These are phyloP conservation scores for Speoplatyrhinus poulsoni DNA, from an alignment of 2,113 vertebrate genomes.

Conservation along the genomic window DNA sequence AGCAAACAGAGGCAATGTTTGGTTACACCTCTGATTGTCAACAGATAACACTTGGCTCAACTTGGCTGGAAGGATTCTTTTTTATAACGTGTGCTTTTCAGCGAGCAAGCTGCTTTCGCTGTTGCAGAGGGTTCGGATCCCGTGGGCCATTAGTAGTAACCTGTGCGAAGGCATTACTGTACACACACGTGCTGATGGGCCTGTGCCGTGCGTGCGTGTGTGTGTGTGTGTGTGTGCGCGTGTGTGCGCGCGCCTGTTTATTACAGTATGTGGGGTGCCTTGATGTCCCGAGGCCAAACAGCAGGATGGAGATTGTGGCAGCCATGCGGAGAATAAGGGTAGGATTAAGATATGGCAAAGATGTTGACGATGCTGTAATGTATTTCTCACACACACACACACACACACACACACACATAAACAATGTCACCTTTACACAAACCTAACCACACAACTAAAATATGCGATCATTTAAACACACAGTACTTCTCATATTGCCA, in stretches of 20 bases:
- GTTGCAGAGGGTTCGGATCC: too few species aligned
- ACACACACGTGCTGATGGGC: too few species aligned
- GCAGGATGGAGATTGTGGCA: constrained; percentile 91
- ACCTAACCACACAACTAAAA: not conserved
- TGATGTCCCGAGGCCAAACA: constrained; percentile 89
- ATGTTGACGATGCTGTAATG: not conserved
- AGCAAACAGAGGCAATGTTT: too few species aligned
- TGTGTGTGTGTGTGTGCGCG: not conserved
- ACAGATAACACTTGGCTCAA: too few species aligned
- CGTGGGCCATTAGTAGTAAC: too few species aligned
- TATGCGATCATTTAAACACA: too few species aligned
- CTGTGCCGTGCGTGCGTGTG: not conserved
- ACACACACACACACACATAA: constrained; percentile 4
- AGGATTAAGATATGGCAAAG: constrained; percentile 50
- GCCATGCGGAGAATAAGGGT: constrained; percentile 92
- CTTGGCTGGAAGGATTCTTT: too few species aligned
- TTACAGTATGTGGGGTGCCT: constrained; percentile 87
- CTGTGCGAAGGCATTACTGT: too few species aligned
- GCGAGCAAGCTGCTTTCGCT: too few species aligned
- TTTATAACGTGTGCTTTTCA: too few species aligned
- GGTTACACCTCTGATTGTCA: too few species aligned
- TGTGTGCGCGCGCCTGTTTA: constrained; percentile 19
- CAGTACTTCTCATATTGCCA: too few species aligned
- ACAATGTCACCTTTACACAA: constrained; percentile 2
- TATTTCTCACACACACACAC: not conserved